A percentile compares a stretch with the other conserved stretches of the same genome.
phyloP scores from a whole-genome alignment of 2,888 invertebrate species.

The Noctua pronuba region DNA sequence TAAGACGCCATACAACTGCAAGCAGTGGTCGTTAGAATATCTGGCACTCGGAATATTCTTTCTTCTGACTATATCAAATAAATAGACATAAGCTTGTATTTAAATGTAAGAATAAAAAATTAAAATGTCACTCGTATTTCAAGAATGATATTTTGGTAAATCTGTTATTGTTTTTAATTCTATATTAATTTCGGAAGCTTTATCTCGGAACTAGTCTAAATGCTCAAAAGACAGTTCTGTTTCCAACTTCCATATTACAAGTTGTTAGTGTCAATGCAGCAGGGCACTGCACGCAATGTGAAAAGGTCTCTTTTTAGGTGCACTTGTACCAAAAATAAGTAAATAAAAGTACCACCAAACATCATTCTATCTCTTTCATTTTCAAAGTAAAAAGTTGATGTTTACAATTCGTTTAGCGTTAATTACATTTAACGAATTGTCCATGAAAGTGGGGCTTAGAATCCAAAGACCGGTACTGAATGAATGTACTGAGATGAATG shows the following conservation, averaged over 20 bases:
- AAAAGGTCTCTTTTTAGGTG: background rate
- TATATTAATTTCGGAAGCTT: constrained; percentile 63
- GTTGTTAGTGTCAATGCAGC: background rate
- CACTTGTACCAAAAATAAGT: background rate
- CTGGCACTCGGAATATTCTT: background rate
- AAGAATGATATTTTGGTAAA: constrained; percentile 35
- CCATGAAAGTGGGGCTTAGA: background rate
- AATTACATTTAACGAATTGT: background rate
- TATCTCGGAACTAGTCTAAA: constrained; percentile 57
- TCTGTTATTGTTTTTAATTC: constrained; percentile 8
- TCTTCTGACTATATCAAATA: background rate
- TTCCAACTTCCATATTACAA: constrained; percentile 76
- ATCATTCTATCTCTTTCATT: background rate
- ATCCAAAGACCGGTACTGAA: background rate
- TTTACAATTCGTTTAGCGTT: background rate
- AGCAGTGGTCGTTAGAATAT: background rate
- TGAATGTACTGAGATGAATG: background rate
- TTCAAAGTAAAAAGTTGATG: background rate
- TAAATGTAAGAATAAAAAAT: constrained; percentile 39
- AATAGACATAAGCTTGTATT: background rate
- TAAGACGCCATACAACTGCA: background rate
- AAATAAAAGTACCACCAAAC: background rate
- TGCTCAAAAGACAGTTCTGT: constrained; percentile 70
- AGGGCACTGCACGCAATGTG: background rate
- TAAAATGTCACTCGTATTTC: constrained; percentile 42